phyloP scores from a whole-genome alignment of 2,888 invertebrate species.

The Cheilosia pagana region DNA sequence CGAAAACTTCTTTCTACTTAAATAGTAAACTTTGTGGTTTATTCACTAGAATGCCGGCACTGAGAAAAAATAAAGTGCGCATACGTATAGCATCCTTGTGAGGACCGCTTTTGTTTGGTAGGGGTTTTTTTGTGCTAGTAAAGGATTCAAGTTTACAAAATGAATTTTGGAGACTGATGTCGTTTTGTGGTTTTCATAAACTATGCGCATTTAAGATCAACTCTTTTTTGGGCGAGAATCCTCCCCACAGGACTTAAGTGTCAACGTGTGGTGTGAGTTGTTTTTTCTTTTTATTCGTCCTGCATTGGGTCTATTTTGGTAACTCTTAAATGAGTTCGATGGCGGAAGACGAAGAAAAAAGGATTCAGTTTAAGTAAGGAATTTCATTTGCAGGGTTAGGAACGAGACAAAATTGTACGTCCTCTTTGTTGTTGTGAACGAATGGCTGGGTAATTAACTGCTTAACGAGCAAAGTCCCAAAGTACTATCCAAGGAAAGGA shows the following conservation, averaged over 20 bases:
- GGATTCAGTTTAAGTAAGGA: slow-evolving; percentile 4
- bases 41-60: slow-evolving; percentile 45
- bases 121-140: slow-evolving; percentile 2
- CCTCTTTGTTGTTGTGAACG: not conserved
- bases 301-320: slow-evolving; percentile 25
- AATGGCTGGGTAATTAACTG: slow-evolving; percentile 56
- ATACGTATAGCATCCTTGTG: slow-evolving; percentile 26
- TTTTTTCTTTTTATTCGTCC: slow-evolving; percentile 9
- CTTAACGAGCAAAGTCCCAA: slow-evolving; percentile 35
- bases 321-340: slow-evolving; percentile 38
- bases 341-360: not conserved
- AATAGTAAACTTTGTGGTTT: slow-evolving; percentile 68
- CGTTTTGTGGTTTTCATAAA: slow-evolving; percentile 57
- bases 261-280: slow-evolving; percentile 39
- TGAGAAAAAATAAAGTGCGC: not conserved
- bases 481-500: slow-evolving; percentile 3
- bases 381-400: not conserved
- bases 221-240: slow-evolving; percentile 26
- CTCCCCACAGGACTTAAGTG: slow-evolving; percentile 33
- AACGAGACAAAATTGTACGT: not conserved
- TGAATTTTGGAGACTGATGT: slow-evolving; percentile 45
- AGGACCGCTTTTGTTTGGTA: slow-evolving; percentile 21
- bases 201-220: slow-evolving; percentile 64
- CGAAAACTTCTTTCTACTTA: slow-evolving; percentile 47
- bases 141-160: slow-evolving; percentile 41